Evolutionary conservation across 30 jellyfish, hydroid and myxozoan genomes (phyloP).

Genomic region (Turritopsis dohrnii): DNA sequence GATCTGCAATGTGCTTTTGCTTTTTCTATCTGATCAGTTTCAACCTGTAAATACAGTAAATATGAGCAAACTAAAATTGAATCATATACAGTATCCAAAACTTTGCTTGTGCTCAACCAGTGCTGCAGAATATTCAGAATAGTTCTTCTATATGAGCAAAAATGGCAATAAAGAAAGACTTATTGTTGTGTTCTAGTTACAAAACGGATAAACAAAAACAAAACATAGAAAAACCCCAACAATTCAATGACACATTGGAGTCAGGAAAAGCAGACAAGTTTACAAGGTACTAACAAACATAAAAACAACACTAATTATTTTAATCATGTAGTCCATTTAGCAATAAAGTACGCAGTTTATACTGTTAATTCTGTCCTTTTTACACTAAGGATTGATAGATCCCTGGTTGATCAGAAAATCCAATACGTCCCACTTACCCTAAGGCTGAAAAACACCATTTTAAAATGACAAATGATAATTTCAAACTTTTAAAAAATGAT

Average conservation of each 20-base stretch:
- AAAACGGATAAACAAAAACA: background rate
- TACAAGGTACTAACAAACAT: background rate
- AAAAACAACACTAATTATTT: background rate
- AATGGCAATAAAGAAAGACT: background rate
- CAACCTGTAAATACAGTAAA: background rate
- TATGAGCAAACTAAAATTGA: background rate
- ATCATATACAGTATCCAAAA: background rate
- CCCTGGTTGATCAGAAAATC: background rate
- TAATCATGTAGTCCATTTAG: background rate
- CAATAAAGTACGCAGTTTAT: background rate
- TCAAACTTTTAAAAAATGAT: no score
- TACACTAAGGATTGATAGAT: background rate
- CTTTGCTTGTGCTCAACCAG: background rate
- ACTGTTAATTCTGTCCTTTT: background rate
- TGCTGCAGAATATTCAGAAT: background rate
- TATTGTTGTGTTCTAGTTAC: background rate
- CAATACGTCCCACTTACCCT: background rate
- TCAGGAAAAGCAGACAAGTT: background rate
- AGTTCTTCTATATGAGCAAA: background rate
- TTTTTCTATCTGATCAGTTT: background rate
- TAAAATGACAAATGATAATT: no score
- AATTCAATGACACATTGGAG: background rate
- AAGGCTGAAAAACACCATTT: background rate
- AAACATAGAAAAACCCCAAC: background rate
- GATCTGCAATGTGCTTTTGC: background rate